phyloP scores from a whole-genome alignment of 2,113 vertebrate species.

The Passer montanus region DNA sequence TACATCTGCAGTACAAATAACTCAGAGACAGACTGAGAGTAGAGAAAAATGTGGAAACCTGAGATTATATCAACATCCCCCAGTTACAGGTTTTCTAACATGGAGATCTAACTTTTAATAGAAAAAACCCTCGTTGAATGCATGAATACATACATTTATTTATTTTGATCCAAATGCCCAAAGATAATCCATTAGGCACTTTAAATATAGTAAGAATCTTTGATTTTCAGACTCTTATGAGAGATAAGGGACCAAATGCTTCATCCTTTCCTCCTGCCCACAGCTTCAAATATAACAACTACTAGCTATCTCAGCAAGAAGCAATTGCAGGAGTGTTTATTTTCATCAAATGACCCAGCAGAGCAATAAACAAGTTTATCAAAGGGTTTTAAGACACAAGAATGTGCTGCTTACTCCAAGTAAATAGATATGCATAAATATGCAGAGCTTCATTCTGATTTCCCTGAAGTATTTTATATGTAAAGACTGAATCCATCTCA shows the following conservation, averaged over 20 bases:
- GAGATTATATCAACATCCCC: not conserved
- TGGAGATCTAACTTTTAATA: not conserved
- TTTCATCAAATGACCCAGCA: not conserved
- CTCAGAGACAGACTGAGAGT: not conserved
- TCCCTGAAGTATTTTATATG: not conserved
- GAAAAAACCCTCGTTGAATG: not conserved
- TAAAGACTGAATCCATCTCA: not conserved
- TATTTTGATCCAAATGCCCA: not conserved
- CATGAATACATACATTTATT: not conserved
- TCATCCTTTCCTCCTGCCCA: not conserved
- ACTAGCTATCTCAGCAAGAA: not conserved
- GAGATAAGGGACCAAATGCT: not conserved
- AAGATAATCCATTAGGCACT: not conserved
- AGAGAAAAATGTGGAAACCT: not conserved
- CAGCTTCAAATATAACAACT: not conserved
- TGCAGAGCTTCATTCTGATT: not conserved
- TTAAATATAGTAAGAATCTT: not conserved
- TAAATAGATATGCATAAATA: not conserved
- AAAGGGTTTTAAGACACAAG: not conserved
- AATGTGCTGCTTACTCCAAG: not conserved
- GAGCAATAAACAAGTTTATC: not conserved
- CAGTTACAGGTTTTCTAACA: not conserved
- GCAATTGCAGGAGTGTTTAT: not conserved
- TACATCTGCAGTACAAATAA: not conserved
- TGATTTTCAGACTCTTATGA: not conserved